phyloP scores from a whole-genome alignment of 1,140 invertebrate species.

The Megathymus violae region DNA sequence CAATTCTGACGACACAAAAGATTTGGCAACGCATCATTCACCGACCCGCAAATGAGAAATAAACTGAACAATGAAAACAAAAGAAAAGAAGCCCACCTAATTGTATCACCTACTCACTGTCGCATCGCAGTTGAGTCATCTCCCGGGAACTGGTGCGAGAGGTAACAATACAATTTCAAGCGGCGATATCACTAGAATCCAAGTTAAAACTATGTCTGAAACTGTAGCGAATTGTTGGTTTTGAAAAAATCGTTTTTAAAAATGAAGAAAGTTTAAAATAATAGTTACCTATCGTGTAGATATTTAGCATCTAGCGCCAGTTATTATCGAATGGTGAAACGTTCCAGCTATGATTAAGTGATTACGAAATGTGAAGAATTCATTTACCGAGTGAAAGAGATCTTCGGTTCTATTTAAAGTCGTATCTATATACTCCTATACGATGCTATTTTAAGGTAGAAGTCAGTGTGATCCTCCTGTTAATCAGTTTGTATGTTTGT shows the following conservation, averaged over 20 bases:
- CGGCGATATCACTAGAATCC: not conserved
- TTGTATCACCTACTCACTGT: not conserved
- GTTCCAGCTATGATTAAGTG: no score
- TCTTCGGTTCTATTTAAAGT: no score
- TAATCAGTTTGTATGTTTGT: no score
- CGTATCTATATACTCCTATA: no score
- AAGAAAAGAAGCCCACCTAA: not conserved
- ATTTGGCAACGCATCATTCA: not conserved
- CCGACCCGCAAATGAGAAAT: not conserved
- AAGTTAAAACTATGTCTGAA: not conserved
- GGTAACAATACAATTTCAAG: conserved; percentile 5
- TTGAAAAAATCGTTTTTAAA: not conserved
- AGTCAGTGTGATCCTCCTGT: no score
- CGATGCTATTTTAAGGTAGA: no score
- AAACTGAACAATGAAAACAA: not conserved
- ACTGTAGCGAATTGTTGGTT: not conserved
- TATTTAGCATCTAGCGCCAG: no score
- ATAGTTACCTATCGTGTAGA: no score
- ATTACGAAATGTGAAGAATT: no score
- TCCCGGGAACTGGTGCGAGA: conserved; percentile 8
- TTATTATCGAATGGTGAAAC: no score
- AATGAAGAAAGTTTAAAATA: no score
- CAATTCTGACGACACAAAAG: not conserved
- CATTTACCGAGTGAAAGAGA: no score
- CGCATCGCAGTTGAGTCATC: not conserved